Evolutionary conservation across 2,113 vertebrate species (phyloP).

Genomic region (Enhydra lutris): DNA sequence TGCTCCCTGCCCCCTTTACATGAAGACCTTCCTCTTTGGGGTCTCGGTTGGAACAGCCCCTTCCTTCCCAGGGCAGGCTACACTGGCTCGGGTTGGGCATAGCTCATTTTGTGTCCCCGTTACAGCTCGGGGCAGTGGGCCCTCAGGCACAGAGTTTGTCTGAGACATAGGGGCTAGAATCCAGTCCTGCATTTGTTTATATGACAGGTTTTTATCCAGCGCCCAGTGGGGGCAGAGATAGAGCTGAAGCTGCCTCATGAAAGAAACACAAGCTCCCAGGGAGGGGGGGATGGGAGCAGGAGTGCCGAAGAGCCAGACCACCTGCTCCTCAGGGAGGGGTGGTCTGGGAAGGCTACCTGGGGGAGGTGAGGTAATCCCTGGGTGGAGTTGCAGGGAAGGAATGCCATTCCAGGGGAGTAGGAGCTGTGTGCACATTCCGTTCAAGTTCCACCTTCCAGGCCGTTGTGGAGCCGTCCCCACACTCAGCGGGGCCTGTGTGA

Average conservation of each 20-base stretch:
- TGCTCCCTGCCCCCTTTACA: fast-evolving
- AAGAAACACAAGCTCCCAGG: not conserved
- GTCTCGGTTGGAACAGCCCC: not conserved
- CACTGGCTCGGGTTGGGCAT: fast-evolving
- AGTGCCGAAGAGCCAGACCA: too few species aligned
- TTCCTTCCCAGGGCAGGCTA: not conserved
- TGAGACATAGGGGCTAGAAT: fast-evolving
- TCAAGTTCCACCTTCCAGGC: not conserved
- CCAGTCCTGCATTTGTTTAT: not conserved
- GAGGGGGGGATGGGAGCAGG: too few species aligned
- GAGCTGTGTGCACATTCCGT: fast-evolving
- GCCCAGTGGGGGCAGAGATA: not conserved
- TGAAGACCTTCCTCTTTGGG: not conserved
- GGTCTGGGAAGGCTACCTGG: not conserved
- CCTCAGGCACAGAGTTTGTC: not conserved
- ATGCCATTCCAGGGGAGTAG: not conserved
- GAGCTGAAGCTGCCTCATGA: not conserved
- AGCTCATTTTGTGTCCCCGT: not conserved
- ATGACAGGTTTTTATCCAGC: not conserved
- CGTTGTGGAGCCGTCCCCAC: fast-evolving
- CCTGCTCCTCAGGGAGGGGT: not conserved
- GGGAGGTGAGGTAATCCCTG: not conserved
- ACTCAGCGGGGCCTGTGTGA: fast-evolving
- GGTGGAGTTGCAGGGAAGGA: not conserved
- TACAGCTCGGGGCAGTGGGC: fast-evolving